phyloP scores from a whole-genome alignment of 2,888 invertebrate genomes.

The Ochlodes sylvanus region DNA sequence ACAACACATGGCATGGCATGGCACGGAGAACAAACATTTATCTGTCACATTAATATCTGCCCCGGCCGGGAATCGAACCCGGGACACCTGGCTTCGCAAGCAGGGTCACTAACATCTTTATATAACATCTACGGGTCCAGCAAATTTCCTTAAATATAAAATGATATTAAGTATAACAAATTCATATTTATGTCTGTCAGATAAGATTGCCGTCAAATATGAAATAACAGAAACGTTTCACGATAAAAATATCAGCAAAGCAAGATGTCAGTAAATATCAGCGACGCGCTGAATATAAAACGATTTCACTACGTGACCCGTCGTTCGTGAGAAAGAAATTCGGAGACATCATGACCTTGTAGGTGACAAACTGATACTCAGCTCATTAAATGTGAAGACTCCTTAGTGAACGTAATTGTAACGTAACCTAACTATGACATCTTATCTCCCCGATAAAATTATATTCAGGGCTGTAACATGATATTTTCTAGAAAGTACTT shows the following conservation, averaged over 20 bases:
- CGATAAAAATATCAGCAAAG: slow-evolving; percentile 15
- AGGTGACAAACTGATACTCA: slow-evolving; percentile 7
- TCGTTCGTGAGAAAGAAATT: slow-evolving; percentile 5
- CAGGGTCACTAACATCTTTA: too few relatives aligned
- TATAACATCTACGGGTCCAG: too few relatives aligned
- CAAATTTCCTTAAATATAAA: background rate
- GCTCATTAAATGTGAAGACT: slow-evolving; percentile 4
- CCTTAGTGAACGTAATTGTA: background rate
- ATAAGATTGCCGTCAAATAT: slow-evolving; percentile 8
- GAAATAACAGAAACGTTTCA: slow-evolving; percentile 10
- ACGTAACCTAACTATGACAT: background rate
- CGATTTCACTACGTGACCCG: slow-evolving; percentile 17
- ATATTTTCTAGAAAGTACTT: too few relatives aligned
- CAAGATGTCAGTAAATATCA: slow-evolving; percentile 20
- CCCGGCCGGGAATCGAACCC: too few relatives aligned
- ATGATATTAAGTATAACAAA: background rate
- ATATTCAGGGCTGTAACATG: too few relatives aligned
- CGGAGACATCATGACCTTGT: background rate
- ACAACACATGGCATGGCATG: too few relatives aligned
- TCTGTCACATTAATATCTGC: too few relatives aligned
- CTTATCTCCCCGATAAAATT: too few relatives aligned
- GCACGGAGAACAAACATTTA: too few relatives aligned
- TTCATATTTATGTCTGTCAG: slow-evolving; percentile 4
- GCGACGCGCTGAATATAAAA: slow-evolving; percentile 19
- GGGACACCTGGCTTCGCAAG: too few relatives aligned